Conservation (phyloP, 1,140 invertebrate species). For the Brachystomella parvula region DNA sequence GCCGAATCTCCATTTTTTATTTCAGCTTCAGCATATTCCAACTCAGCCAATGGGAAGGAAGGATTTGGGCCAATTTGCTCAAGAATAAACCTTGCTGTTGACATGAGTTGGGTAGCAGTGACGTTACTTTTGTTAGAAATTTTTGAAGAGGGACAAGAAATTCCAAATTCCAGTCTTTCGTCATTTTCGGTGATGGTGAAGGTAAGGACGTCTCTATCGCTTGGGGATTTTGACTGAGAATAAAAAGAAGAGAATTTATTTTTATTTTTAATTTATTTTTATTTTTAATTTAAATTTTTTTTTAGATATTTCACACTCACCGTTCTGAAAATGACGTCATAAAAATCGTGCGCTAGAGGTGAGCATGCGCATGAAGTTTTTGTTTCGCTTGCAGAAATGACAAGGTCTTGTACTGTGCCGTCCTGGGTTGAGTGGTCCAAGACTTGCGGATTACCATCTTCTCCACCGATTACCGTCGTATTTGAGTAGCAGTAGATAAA, state of each 20-base stretch:
- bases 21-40: not conserved
- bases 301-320: not conserved
- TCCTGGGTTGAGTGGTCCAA: not conserved
- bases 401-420: not conserved
- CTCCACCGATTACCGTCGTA: not conserved
- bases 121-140: not conserved
- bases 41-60: not conserved
- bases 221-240: not conserved
- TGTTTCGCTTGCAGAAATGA: not conserved
- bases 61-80: not conserved
- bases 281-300: no score
- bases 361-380: not conserved
- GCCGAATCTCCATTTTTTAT: not conserved
- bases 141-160: not conserved
- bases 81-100: not conserved
- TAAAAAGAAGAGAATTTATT: not conserved
- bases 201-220: not conserved
- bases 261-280: no score
- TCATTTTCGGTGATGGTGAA: not conserved
- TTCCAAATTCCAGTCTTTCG: not conserved
- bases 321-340: not conserved
- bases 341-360: not conserved
- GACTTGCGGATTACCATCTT: not conserved
- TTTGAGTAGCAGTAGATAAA: not conserved
- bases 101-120: not conserved